phyloP scores from a whole-genome alignment of 2,888 invertebrate species.

The Bembecia ichneumoniformis region DNA sequence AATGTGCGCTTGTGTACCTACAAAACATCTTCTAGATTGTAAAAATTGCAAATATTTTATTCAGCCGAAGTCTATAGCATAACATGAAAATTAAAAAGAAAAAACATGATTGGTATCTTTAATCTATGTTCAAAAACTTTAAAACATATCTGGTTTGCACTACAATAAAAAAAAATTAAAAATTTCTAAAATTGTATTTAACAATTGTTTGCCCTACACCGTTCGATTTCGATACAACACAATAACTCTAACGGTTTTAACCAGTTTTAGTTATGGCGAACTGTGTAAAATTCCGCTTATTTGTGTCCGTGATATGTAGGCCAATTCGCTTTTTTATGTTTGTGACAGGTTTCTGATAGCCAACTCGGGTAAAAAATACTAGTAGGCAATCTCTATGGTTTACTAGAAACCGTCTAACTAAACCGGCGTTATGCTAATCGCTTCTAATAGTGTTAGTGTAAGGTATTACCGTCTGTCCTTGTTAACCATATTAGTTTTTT shows the following conservation, averaged over 20 bases:
- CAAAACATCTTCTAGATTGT: no score
- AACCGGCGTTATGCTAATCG: no score
- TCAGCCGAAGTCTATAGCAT: no score
- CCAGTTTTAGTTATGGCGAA: slow-evolving; percentile 34
- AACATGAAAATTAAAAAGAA: neutral
- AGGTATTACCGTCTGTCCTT: no score
- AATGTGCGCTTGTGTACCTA: no score
- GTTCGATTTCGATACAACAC: slow-evolving; percentile 15
- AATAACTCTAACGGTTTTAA: slow-evolving; percentile 49
- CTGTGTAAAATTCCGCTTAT: slow-evolving; percentile 53
- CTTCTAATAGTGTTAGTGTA: no score
- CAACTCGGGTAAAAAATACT: slow-evolving; percentile 16
- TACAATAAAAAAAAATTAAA: neutral
- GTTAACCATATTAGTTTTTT: no score
- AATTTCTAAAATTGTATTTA: neutral
- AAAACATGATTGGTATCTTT: neutral
- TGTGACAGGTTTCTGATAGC: slow-evolving; percentile 50
- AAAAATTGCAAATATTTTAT: no score
- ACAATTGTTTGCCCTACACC: slow-evolving; percentile 10
- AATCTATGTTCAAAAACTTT: neutral
- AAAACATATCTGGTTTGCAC: neutral
- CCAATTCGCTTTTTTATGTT: slow-evolving; percentile 45
- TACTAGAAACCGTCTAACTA: no score
- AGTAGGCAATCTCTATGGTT: neutral
- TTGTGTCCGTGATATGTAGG: slow-evolving; percentile 54